Evolutionary conservation across 2,797 vertebrate genomes (phyloP).

Genomic region (Falco berigora): DNA sequence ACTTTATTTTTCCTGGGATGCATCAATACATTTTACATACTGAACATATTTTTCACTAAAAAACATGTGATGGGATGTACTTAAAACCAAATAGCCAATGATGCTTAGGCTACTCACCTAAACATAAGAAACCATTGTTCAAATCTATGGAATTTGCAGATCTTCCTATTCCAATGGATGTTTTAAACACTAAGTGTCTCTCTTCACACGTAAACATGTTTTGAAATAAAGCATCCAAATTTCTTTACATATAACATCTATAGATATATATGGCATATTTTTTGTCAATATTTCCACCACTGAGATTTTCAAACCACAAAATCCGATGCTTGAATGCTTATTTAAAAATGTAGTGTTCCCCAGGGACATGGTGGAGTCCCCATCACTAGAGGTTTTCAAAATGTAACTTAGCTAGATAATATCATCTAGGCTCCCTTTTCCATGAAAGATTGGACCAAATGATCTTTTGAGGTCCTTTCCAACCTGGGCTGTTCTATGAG

Average conservation of each 20-base stretch:
- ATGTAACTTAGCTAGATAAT: not conserved
- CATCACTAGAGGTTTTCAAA: not conserved
- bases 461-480: not conserved
- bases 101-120: not conserved
- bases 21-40: not conserved
- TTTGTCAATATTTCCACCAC: not conserved
- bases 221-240: not conserved
- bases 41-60: not conserved
- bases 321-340: not conserved
- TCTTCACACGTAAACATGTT: not conserved
- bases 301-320: not conserved
- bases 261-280: not conserved
- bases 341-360: not conserved
- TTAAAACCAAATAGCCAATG: not conserved
- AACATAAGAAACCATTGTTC: not conserved
- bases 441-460: not conserved
- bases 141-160: not conserved
- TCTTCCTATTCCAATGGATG: not conserved
- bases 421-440: not conserved
- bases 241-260: not conserved
- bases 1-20: not conserved
- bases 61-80: not conserved
- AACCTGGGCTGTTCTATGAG: not conserved
- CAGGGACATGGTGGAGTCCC: not conserved
- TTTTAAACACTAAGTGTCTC: not conserved